Evolutionary conservation across 1,140 invertebrate species (phyloP).

Genomic region (Zaprionus gabonicus): DNA sequence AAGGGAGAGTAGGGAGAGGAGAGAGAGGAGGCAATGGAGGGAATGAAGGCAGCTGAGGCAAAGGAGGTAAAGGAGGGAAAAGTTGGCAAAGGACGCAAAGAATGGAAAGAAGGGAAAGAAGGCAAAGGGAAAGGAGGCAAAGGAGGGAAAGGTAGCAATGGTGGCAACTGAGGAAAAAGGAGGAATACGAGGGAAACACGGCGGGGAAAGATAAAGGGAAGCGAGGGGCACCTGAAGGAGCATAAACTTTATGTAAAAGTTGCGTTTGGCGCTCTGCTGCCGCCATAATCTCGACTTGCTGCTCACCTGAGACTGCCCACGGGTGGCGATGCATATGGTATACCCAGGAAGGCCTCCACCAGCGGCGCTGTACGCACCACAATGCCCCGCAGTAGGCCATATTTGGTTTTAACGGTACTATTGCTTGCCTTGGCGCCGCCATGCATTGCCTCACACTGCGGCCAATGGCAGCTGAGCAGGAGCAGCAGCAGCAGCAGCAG

Average conservation of each 20-base stretch:
- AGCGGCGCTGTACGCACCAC: slow-evolving; percentile 91
- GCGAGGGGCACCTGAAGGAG: no score
- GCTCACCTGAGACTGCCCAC: slow-evolving; percentile 84
- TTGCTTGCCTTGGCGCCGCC: slow-evolving; percentile 88
- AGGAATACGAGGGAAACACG: no score
- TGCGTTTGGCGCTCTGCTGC: neutral
- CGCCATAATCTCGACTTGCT: slow-evolving; percentile 24
- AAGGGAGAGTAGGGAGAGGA: neutral
- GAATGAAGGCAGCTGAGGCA: no score
- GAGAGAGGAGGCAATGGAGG: no score
- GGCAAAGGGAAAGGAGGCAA: slow-evolving; percentile 5
- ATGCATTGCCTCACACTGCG: slow-evolving; percentile 75
- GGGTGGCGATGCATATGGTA: slow-evolving; percentile 93
- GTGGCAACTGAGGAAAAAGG: no score
- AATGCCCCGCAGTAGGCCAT: slow-evolving; percentile 93
- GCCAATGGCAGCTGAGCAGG: slow-evolving; percentile 69
- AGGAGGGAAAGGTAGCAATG: no score
- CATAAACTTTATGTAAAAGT: neutral
- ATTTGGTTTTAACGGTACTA: slow-evolving; percentile 93
- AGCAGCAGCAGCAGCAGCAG: slow-evolving; percentile 63
- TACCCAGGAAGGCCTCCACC: slow-evolving; percentile 97
- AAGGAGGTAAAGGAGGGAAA: no score
- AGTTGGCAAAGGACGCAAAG: no score
- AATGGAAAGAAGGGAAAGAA: slow-evolving; percentile 2
- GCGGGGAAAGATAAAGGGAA: neutral